Percentiles rank a stretch among this genome's conserved stretches.
These are phyloP conservation scores for Drymonia ruficornis DNA, from an alignment of 2,888 invertebrate genomes.

Conservation along the genomic window DNA sequence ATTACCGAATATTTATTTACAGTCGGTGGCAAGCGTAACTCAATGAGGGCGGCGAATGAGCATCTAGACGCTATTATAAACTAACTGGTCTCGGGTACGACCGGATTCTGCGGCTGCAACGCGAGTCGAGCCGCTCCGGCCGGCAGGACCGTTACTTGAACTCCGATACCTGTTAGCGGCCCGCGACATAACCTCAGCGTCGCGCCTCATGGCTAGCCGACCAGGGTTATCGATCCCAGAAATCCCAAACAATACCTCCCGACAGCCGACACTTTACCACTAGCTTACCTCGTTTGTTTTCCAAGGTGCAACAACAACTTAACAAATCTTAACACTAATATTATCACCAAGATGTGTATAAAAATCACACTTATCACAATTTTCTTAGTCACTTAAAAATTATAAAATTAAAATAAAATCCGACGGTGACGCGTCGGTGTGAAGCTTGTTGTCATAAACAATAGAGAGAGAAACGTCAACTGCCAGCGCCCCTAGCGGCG, in stretches of 20 bases:
- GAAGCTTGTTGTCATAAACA: slow-evolving; percentile 68
- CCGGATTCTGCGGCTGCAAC: slow-evolving; percentile 78
- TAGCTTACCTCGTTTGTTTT: slow-evolving; percentile 79
- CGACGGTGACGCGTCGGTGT: slow-evolving; percentile 81
- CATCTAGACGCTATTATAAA: slow-evolving; percentile 76
- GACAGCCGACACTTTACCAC: slow-evolving; percentile 48
- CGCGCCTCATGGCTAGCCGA: slow-evolving; percentile 83
- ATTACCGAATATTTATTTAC: slow-evolving; percentile 78
- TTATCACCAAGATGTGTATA: slow-evolving; percentile 82
- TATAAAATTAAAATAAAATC: slow-evolving; percentile 79
- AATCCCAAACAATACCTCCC: slow-evolving; percentile 78
- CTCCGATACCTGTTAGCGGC: slow-evolving; percentile 76
- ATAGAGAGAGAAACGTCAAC: slow-evolving; percentile 35
- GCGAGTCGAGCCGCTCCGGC: slow-evolving; percentile 67
- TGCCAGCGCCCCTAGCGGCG: slow-evolving; percentile 47
- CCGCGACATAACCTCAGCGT: slow-evolving; percentile 82
- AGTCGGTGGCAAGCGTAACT: slow-evolving; percentile 74
- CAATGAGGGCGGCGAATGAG: slow-evolving; percentile 80
- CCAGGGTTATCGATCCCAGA: slow-evolving; percentile 83
- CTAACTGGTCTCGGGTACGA: slow-evolving; percentile 76
- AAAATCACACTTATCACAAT: slow-evolving; percentile 84
- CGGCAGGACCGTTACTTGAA: slow-evolving; percentile 82
- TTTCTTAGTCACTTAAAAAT: slow-evolving; percentile 77
- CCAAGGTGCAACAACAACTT: slow-evolving; percentile 76
- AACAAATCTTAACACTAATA: slow-evolving; percentile 82